Conservation (phyloP, 2,888 invertebrate species). For the Microctonus brassicae region DNA sequence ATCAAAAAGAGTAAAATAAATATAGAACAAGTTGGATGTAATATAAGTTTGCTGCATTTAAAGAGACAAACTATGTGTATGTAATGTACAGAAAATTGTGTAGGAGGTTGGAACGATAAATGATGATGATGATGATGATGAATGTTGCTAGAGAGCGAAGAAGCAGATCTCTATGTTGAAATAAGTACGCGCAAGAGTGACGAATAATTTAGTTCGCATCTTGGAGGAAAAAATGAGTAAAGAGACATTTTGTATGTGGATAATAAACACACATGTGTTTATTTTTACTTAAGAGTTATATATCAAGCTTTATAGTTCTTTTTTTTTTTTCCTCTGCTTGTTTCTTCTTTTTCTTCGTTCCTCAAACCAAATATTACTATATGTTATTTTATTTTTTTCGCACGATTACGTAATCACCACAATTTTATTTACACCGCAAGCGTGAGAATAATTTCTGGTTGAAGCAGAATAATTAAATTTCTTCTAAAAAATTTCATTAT, state of each 20-base stretch:
- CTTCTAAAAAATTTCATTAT: neutral
- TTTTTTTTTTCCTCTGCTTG: neutral
- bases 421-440: neutral
- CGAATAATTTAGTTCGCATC: slow-evolving; percentile 7
- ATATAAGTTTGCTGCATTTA: neutral
- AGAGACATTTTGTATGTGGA: neutral
- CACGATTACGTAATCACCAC: neutral
- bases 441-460: neutral
- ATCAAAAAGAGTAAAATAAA: neutral
- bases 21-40: neutral
- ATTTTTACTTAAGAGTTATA: neutral
- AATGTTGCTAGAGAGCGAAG: slow-evolving; percentile 11
- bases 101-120: neutral
- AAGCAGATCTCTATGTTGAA: neutral
- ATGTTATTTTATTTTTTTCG: no score
- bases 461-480: neutral
- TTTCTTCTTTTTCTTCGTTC: no score
- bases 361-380: no score
- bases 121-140: slow-evolving; percentile 2
- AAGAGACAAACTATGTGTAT: neutral
- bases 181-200: neutral
- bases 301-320: neutral
- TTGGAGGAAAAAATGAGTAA: neutral
- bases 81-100: neutral
- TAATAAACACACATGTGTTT: neutral